phyloP scores from a whole-genome alignment of 2,888 invertebrate genomes.

The Deladenus siricidicola region DNA sequence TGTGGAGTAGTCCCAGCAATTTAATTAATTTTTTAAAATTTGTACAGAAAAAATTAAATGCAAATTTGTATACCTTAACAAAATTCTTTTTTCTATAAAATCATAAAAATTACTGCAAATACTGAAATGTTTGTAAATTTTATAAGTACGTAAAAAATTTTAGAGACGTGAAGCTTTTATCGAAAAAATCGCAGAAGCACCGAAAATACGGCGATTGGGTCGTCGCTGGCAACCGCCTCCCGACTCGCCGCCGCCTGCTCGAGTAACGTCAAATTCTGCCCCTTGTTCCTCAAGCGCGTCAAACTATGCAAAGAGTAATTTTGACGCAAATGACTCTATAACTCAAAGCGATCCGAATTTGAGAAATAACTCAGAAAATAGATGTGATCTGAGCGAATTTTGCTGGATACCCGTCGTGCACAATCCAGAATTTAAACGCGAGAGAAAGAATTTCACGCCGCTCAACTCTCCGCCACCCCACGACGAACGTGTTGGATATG shows the following conservation, averaged over 20 bases:
- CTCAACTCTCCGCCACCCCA: constrained; percentile 45
- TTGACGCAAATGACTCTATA: not conserved
- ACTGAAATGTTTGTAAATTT: no score
- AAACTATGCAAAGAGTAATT: not conserved
- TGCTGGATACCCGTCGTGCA: constrained; percentile 47
- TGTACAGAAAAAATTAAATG: no score
- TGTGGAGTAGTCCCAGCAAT: no score
- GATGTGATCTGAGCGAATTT: constrained; percentile 39
- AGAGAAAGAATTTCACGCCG: constrained; percentile 53
- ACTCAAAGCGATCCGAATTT: not conserved
- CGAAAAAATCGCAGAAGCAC: constrained; percentile 40
- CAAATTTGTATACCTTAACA: no score
- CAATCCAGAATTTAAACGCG: constrained; percentile 48
- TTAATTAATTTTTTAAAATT: no score
- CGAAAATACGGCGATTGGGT: constrained; percentile 42
- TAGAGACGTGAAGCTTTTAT: constrained; percentile 48
- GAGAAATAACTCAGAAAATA: not conserved
- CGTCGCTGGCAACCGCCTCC: constrained; percentile 53
- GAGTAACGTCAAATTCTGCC: not conserved
- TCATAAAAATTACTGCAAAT: no score
- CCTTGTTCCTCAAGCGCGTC: not conserved
- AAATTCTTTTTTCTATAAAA: no score
- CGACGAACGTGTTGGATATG: constrained; percentile 18
- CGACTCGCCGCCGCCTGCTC: constrained; percentile 37
- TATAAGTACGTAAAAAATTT: no score